phyloP scores from a whole-genome alignment of 2,113 vertebrate species.

The Equus quagga region DNA sequence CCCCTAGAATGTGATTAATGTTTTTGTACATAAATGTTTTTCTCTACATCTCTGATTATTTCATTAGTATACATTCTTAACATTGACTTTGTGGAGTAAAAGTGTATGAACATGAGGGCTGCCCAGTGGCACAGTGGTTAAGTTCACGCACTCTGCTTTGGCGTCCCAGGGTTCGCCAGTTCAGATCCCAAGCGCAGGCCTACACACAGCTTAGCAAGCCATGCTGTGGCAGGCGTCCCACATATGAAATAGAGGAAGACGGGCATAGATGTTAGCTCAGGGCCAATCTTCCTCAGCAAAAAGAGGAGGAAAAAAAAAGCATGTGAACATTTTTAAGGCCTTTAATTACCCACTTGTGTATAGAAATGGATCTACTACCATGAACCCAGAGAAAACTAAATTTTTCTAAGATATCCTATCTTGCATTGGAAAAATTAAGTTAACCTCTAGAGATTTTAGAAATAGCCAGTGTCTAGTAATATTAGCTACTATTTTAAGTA shows the following conservation, averaged over 20 bases:
- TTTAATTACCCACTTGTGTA: conserved; percentile 24
- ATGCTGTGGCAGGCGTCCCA: too few relatives aligned
- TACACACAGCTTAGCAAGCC: too few relatives aligned
- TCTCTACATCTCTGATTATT: background rate
- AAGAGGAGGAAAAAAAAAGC: background rate
- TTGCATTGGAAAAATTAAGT: background rate
- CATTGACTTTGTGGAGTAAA: background rate
- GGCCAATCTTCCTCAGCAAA: too few relatives aligned
- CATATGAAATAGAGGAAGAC: too few relatives aligned
- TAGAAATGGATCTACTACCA: background rate
- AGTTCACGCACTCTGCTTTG: too few relatives aligned
- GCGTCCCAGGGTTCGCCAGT: too few relatives aligned
- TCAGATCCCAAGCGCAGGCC: too few relatives aligned
- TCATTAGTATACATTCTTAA: background rate
- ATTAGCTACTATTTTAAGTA: background rate
- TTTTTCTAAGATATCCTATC: background rate
- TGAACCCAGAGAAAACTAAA: conserved; percentile 5
- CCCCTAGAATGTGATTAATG: background rate
- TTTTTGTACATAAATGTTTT: background rate
- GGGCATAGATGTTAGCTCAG: too few relatives aligned
- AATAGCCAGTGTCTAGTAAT: background rate
- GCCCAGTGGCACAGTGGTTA: too few relatives aligned
- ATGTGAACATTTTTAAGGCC: background rate
- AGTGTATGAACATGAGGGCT: background rate
- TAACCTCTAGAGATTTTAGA: background rate